These are phyloP conservation scores for Galago senegalensis DNA, from an alignment of 2,797 vertebrate genomes.

Conservation along the genomic window DNA sequence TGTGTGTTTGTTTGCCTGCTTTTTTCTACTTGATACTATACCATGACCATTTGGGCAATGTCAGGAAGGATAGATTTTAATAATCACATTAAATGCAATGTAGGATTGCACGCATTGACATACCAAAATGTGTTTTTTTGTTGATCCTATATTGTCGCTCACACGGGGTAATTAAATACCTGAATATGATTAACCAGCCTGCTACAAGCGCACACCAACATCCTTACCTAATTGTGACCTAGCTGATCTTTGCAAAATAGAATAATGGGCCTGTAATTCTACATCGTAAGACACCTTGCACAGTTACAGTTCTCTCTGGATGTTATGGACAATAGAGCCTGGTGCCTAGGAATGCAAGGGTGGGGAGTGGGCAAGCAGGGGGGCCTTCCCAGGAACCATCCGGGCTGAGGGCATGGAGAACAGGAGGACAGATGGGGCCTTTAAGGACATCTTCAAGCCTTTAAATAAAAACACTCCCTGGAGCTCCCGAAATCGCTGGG, in stretches of 20 bases:
- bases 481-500: background rate
- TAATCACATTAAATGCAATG: slow-evolving; percentile 12
- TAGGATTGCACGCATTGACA: background rate
- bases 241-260: background rate
- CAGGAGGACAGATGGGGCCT: background rate
- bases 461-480: background rate
- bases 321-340: accelerated
- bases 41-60: background rate
- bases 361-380: background rate
- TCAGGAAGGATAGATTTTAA: slow-evolving; percentile 24
- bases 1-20: background rate
- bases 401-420: background rate
- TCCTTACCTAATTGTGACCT: background rate
- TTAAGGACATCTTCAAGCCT: background rate
- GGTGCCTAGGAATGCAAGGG: background rate
- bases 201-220: background rate
- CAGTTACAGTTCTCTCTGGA: background rate
- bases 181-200: background rate
- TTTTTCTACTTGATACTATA: background rate
- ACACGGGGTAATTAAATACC: background rate
- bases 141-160: background rate
- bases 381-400: accelerated
- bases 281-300: background rate
- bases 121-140: background rate
- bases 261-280: background rate